Conservation (phyloP, 2,888 invertebrate species). For the Odontocerum albicorne region DNA sequence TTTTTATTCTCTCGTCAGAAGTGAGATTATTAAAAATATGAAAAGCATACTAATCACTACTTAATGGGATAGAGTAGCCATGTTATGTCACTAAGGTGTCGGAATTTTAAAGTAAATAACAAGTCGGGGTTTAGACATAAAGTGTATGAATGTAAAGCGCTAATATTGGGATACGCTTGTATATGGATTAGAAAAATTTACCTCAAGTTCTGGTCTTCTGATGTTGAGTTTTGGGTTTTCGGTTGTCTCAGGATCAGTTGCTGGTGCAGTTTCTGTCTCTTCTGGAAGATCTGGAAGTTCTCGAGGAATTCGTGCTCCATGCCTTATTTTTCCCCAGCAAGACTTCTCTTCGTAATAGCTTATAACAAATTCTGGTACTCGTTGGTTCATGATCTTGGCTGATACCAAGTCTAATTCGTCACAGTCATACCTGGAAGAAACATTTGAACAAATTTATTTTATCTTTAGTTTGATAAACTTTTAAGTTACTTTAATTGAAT, state of each 20-base stretch:
- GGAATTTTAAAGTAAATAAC: too few species aligned
- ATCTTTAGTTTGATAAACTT: constrained; percentile 3
- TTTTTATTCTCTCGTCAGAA: too few species aligned
- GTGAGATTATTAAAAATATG: neutral
- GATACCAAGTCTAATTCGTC: constrained; percentile 66
- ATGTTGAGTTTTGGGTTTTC: constrained; percentile 9
- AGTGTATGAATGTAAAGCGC: too few species aligned
- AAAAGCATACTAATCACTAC: too few species aligned
- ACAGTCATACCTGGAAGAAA: constrained; percentile 53
- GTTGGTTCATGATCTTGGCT: constrained; percentile 61
- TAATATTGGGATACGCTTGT: too few species aligned
- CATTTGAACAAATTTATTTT: neutral
- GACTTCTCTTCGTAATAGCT: constrained; percentile 60
- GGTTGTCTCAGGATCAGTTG: neutral
- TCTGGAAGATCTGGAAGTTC: constrained; percentile 29
- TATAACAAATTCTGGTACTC: constrained; percentile 65
- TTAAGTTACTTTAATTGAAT: too few species aligned
- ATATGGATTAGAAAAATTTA: neutral
- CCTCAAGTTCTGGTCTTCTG: constrained; percentile 5
- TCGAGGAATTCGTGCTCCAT: constrained; percentile 25
- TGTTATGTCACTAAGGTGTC: too few species aligned
- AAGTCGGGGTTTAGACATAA: too few species aligned
- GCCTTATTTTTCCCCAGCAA: constrained; percentile 21
- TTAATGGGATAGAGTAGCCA: too few species aligned
- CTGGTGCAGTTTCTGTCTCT: neutral